Conservation (phyloP, 2,113 vertebrate genomes). For the Coptodon rendalli region DNA sequence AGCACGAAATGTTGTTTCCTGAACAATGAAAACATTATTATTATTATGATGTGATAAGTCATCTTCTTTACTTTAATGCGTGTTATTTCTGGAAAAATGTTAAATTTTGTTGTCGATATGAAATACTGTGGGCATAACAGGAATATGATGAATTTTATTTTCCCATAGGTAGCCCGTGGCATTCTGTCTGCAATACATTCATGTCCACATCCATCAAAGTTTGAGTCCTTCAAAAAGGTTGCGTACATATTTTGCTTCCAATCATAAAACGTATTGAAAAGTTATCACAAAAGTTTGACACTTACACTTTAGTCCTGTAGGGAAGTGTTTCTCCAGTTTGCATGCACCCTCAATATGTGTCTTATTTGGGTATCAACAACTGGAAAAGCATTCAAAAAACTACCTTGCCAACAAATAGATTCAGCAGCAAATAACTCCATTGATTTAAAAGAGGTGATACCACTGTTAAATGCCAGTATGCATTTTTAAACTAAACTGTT, state of each 20-base stretch:
- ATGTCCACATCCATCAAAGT: not conserved
- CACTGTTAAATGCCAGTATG: not conserved
- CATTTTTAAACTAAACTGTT: not conserved
- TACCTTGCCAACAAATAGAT: not conserved
- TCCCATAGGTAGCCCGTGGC: not conserved
- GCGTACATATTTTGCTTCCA: not conserved
- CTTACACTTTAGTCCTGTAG: not conserved
- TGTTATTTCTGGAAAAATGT: not conserved
- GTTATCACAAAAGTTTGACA: not conserved
- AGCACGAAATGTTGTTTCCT: not conserved
- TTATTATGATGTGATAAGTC: not conserved
- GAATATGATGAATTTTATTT: not conserved
- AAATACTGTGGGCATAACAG: not conserved
- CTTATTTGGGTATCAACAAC: not conserved
- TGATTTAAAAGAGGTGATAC: not conserved
- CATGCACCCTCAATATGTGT: not conserved
- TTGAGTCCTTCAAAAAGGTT: not conserved
- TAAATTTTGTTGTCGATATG: not conserved
- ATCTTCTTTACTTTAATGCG: not conserved
- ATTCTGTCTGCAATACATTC: not conserved
- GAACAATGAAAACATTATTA: slow-evolving; percentile 3
- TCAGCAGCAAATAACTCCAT: not conserved
- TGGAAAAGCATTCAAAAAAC: not conserved
- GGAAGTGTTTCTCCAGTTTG: not conserved
- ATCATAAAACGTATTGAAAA: not conserved